Evolutionary conservation across 2,113 vertebrate genomes (phyloP), one percentile per base, ranked within the genome.

Genomic region (Platanista minor): DNA sequence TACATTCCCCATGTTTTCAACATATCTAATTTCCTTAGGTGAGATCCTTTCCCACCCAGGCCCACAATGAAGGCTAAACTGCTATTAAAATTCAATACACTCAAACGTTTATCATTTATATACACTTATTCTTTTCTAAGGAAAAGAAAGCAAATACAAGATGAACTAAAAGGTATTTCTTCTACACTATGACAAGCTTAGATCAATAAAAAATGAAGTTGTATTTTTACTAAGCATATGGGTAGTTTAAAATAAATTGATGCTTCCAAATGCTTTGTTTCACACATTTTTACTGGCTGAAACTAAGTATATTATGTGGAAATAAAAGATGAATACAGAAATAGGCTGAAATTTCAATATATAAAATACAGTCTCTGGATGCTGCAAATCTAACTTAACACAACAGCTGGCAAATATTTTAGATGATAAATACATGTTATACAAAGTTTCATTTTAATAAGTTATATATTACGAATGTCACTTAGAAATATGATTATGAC

Each of bases 131-230:
- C 21, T 46, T 80, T 43, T 46, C n/a, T 43, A 77, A 61, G n/a
- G 17, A 88, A 87, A 93, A 95, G 15, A 90, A 77, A 91, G 29
- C 7, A 90, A 39, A 90, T 46, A 54, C 7, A 81, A 86, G 14
- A 78, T 92, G 23, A 92, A 88, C 15, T 92, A 57, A 94, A 88
- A 49, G 8, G 1, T 18, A 66, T 69, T 67, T 87, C 71, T 94
- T 52, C 67, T 54, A 29, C 36, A 67, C 23, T 64, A 80, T 77
- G 46, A 67, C 29, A 93, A 41, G 21, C 8, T 92, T 82, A 84
- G 69, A 90, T 92, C 62, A 95, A 95, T 87, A 87, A 90, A 87
- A 66, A 94, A 87, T 39, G 36, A 96, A 78, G 77, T 88, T 86
- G 25, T 33, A 97, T 64, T 59, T 17, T 95, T 83, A 89, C 15